phyloP scores from a whole-genome alignment of 2,113 vertebrate species.

The Brachyhypopomus occidentalis region DNA sequence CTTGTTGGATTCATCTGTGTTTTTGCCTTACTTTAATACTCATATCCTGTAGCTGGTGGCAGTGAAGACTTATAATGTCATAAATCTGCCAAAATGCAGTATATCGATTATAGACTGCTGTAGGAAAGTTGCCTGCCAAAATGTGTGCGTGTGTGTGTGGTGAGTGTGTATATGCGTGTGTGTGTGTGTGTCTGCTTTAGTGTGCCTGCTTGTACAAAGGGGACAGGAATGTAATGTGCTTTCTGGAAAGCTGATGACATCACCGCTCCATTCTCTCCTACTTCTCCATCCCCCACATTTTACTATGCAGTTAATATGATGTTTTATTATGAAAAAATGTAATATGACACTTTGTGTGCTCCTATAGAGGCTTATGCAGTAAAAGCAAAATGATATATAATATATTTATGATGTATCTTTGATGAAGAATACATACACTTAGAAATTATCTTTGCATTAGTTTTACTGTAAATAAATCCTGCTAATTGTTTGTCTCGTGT shows the following conservation, averaged over 20 bases:
- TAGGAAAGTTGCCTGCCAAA: slow-evolving; percentile 13
- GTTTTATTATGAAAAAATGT: slow-evolving; percentile 64
- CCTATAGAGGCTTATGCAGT: slow-evolving; percentile 57
- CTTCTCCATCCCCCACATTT: slow-evolving; percentile 29
- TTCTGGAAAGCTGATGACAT: slow-evolving; percentile 60
- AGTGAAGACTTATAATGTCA: slow-evolving; percentile 45
- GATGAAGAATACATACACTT: slow-evolving; percentile 54
- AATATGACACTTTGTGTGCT: slow-evolving; percentile 57
- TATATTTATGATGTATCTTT: slow-evolving; percentile 49
- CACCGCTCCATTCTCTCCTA: slow-evolving; percentile 60
- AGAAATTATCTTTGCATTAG: slow-evolving; percentile 47
- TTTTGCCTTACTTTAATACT: slow-evolving; percentile 20
- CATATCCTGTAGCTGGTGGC: slow-evolving; percentile 15
- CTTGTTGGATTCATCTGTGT: not conserved
- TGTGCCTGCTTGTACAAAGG: slow-evolving; percentile 40
- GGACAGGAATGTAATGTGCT: slow-evolving; percentile 41
- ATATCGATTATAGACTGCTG: slow-evolving; percentile 43
- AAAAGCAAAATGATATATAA: slow-evolving; percentile 38
- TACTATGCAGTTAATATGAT: slow-evolving; percentile 60
- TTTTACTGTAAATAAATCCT: slow-evolving; percentile 66
- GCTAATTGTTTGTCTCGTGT: slow-evolving; percentile 58
- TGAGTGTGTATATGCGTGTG: slow-evolving; percentile 20
- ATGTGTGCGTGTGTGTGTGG: slow-evolving; percentile 13
- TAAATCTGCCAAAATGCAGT: slow-evolving; percentile 51
- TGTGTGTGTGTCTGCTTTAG: not conserved